Conservation (phyloP, 2,113 vertebrate species). For the Strix uralensis region DNA sequence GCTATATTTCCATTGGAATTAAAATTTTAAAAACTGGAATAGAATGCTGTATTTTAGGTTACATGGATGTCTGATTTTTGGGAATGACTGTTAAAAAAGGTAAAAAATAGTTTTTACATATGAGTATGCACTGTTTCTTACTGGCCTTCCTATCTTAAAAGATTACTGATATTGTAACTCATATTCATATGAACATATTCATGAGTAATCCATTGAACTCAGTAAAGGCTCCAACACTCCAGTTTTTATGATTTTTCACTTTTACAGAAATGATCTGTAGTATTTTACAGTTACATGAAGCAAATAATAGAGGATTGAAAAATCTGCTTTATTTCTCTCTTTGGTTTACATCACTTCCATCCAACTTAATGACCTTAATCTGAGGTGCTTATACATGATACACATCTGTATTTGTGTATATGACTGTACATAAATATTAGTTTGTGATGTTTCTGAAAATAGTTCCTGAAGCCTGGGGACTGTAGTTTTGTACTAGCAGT, state of each 20-base stretch:
- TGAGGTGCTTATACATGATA: background rate
- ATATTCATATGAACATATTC: background rate
- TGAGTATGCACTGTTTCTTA: background rate
- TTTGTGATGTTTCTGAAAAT: background rate
- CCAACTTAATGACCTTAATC: background rate
- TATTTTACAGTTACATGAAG: background rate
- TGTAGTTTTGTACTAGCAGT: background rate
- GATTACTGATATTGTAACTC: background rate
- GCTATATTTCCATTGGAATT: background rate
- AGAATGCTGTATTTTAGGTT: background rate
- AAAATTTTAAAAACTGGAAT: background rate
- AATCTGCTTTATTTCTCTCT: background rate
- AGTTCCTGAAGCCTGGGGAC: background rate
- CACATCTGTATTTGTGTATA: background rate
- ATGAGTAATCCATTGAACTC: background rate
- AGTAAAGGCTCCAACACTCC: background rate
- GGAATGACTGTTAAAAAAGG: background rate
- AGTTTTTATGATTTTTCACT: background rate
- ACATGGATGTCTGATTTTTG: background rate
- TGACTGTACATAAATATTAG: background rate
- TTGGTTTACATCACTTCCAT: background rate
- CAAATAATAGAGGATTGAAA: background rate
- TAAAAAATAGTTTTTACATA: background rate
- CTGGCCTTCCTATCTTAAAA: background rate
- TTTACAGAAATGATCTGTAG: background rate